These are phyloP conservation scores for Sinocyclocheilus anshuiensis DNA, from an alignment of 2,113 vertebrate genomes.

Conservation along the genomic window DNA sequence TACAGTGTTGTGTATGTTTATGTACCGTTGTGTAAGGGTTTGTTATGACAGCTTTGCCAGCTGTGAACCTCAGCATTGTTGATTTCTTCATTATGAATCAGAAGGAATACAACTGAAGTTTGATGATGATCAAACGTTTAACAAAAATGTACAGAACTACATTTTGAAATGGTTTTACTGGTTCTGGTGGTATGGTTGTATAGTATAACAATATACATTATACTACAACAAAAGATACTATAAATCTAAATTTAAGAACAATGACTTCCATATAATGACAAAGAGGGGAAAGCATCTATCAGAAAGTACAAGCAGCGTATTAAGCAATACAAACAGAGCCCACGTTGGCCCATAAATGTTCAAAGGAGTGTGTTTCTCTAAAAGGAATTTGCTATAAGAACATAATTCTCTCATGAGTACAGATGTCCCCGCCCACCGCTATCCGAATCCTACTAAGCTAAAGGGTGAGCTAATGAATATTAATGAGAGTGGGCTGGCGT, in stretches of 20 bases:
- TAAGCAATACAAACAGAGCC: background rate
- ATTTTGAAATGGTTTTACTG: background rate
- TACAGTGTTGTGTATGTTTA: background rate
- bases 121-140: background rate
- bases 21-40: background rate
- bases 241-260: background rate
- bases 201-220: background rate
- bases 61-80: background rate
- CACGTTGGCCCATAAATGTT: background rate
- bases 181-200: background rate
- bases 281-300: background rate
- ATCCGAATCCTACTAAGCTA: background rate
- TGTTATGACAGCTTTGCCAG: slow-evolving; percentile 2
- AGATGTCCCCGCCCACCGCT: background rate
- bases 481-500: background rate
- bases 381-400: background rate
- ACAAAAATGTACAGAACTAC: too few relatives aligned
- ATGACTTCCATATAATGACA: background rate
- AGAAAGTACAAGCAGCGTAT: background rate
- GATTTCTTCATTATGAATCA: background rate
- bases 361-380: background rate
- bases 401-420: background rate
- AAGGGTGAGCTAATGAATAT: slow-evolving; percentile 21
- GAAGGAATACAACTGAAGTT: background rate
- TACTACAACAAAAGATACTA: background rate